These are phyloP conservation scores for Nothoprocta pentlandii DNA, from an alignment of 2,113 vertebrate species.

Conservation along the genomic window DNA sequence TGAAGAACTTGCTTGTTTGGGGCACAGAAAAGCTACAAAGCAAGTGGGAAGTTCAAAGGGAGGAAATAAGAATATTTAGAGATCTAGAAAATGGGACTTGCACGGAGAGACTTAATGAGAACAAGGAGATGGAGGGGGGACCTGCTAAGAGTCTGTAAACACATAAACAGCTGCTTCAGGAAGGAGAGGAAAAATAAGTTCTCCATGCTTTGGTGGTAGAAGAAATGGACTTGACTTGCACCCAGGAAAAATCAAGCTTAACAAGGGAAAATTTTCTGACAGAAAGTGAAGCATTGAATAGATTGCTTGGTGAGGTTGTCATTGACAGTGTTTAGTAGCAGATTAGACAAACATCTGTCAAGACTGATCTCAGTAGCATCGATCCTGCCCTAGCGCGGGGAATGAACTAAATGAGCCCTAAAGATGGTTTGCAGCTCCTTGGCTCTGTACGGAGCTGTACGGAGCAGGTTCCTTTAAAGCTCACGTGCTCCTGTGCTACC, in stretches of 20 bases:
- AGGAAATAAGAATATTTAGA: background rate
- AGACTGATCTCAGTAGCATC: background rate
- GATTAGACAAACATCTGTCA: background rate
- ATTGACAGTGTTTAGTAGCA: background rate
- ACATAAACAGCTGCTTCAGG: background rate
- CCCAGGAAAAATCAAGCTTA: background rate
- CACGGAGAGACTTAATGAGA: background rate
- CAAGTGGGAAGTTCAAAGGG: background rate
- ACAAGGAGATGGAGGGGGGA: background rate
- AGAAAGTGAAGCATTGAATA: background rate
- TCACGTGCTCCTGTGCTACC: accelerated
- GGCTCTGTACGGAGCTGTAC: background rate
- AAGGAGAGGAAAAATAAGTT: background rate
- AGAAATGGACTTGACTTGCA: background rate
- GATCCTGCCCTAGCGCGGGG: background rate
- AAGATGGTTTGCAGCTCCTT: background rate
- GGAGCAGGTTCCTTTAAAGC: background rate
- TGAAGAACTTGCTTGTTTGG: no score
- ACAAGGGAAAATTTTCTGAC: background rate
- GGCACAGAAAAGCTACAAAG: no score
- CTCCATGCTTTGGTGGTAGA: background rate
- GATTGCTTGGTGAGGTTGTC: accelerated
- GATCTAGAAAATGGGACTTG: background rate
- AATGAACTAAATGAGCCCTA: background rate
- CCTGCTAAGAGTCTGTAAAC: background rate